phyloP scores from a whole-genome alignment of 2,113 vertebrate species.

The Ascaphus truei region DNA sequence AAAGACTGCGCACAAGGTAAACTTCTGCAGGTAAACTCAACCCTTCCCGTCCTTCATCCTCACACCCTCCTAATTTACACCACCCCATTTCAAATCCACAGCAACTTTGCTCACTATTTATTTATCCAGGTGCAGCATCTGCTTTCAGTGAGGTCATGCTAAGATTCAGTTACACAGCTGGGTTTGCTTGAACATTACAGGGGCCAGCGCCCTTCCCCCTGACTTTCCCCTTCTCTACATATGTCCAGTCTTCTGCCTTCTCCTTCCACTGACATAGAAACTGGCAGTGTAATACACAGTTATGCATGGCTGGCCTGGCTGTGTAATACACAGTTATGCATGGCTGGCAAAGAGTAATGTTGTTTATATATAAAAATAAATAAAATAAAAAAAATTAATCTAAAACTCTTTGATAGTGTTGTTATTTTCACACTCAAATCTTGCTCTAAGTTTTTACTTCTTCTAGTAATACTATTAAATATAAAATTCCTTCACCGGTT shows the following conservation, averaged over 20 bases:
- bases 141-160: slow-evolving; percentile 19
- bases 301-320: neutral
- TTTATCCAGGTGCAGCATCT: slow-evolving; percentile 20
- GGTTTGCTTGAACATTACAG: no score
- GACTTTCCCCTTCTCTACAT: neutral
- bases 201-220: neutral
- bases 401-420: no score
- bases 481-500: no score
- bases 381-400: no score
- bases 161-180: slow-evolving; percentile 23
- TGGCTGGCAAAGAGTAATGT: neutral
- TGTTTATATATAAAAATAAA: neutral
- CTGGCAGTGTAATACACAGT: neutral
- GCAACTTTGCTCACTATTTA: neutral
- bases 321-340: neutral
- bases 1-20: neutral
- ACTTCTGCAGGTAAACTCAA: slow-evolving; percentile 18
- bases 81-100: neutral
- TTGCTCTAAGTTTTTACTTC: no score
- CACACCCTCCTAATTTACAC: slow-evolving; percentile 18
- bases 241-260: neutral
- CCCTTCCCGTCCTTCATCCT: slow-evolving; percentile 18
- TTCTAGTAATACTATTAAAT: no score
- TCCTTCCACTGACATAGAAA: neutral
- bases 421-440: no score